A percentile compares a stretch with the other conserved stretches of the same genome.
Conservation (phyloP, 2,888 invertebrate species). For the Drosophila flavopinicola region DNA sequence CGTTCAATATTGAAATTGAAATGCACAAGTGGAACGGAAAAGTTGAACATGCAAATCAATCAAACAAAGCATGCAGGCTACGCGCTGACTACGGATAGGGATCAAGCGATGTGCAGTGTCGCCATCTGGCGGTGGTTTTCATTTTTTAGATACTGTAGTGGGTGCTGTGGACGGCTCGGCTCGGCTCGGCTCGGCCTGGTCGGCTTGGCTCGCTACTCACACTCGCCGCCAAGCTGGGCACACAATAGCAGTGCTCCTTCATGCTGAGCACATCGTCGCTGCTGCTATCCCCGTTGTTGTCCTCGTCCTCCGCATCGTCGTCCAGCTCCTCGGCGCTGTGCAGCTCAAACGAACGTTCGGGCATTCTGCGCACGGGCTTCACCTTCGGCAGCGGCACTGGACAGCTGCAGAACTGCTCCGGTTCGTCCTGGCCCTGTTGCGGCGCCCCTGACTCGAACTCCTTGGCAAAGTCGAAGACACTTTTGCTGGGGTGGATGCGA, state of each 20-base stretch:
- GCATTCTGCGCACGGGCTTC: slow-evolving; percentile 45
- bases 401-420: slow-evolving; percentile 81
- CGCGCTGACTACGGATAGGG: slow-evolving; percentile 17
- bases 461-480: slow-evolving; percentile 82
- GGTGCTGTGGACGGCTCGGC: slow-evolving; percentile 35
- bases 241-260: slow-evolving; percentile 83
- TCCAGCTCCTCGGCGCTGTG: slow-evolving; percentile 58
- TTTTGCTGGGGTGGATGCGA: slow-evolving; percentile 83
- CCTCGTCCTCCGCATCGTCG: slow-evolving; percentile 46
- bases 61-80: slow-evolving; percentile 49
- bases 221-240: slow-evolving; percentile 83
- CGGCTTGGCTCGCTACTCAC: slow-evolving; percentile 81
- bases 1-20: slow-evolving; percentile 60
- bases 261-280: slow-evolving; percentile 81
- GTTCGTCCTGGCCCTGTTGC: slow-evolving; percentile 12
- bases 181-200: slow-evolving; percentile 10
- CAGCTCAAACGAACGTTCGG: slow-evolving; percentile 52
- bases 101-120: slow-evolving; percentile 22
- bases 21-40: slow-evolving; percentile 25
- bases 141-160: slow-evolving; percentile 41
- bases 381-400: slow-evolving; percentile 32
- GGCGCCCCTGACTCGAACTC: slow-evolving; percentile 71
- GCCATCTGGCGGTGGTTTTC: slow-evolving; percentile 20
- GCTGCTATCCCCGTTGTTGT: slow-evolving; percentile 67
- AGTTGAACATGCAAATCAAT: slow-evolving; percentile 62